Base-by-base conservation (phyloP, 2,888 invertebrate genomes). In the Caenorhabditis panamensis region DNA sequence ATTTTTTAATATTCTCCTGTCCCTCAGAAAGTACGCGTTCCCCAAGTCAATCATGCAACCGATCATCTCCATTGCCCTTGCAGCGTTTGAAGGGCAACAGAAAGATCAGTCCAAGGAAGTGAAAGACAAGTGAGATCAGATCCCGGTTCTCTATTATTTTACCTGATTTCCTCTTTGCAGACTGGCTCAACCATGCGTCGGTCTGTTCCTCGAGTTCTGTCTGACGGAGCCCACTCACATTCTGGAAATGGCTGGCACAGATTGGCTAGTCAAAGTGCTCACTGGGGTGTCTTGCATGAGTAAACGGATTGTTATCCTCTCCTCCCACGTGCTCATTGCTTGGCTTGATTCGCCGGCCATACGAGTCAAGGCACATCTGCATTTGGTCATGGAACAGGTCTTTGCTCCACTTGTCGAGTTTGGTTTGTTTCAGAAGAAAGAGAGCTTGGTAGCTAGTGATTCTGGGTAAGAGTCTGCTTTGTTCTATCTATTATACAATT, bases 391-490 rank as follows among this genome's bases (percentile, higher is more conserved):
- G 18, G 92, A 93, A 91, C 95, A 95, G 91, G 93, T 98, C 61
- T 94, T 96, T 75, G 96, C 96, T 18, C 96, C 97, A 0, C 96
- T 96, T 91, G 96, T 96, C 90, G 97, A 97, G 54, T 83, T 88
- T 41, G 88, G 88, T 16, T 85, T 89, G 75, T 89, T 89, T 71
- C 82, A 86, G 37, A 81, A 82, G 5, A 56, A 41, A 36, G 73
- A 56, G 41, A 73, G 62, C 22, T 41, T 73, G 75, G 28, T 63
- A n/a, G 24, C 44, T 0, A 73, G 63, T 56, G 66, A 72, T 54
- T 11, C 41, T 24, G 49, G 22, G 76, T 67, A 31, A 61, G 75
- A n/a, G n/a, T n/a, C n/a, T n/a, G n/a, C 37, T 54, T 26, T 24
- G 4, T 22, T 9, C 26, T 63, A 2, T 16, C 24, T 58, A n/a